Conservation (phyloP, 2,888 invertebrate species). For the Pecten maximus region DNA sequence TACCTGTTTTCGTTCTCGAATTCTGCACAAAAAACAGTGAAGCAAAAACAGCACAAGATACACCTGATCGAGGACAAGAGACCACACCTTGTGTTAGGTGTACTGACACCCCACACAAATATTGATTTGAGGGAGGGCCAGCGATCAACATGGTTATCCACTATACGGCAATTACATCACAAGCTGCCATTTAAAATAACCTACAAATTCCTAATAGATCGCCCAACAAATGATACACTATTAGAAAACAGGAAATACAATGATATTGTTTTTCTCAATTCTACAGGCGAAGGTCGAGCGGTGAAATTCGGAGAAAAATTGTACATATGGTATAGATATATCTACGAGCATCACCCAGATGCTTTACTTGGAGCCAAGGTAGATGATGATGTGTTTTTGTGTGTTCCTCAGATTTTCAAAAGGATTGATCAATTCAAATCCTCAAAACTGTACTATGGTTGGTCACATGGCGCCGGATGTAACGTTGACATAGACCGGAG, state of each 20-base stretch:
- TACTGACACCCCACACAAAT: not conserved
- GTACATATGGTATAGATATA: constrained; percentile 38
- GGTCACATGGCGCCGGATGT: not conserved
- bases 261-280: constrained; percentile 44
- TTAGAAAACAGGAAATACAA: not conserved
- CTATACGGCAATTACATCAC: not conserved
- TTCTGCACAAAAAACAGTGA: not conserved
- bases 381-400: constrained; percentile 46
- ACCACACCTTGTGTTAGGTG: not conserved
- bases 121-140: not conserved
- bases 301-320: constrained; percentile 42
- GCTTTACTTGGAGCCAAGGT: constrained; percentile 27
- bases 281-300: not conserved
- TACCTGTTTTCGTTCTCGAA: not conserved
- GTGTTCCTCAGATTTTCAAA: constrained; percentile 33
- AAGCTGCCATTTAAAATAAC: constrained; percentile 31
- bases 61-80: not conserved
- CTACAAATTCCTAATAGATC: constrained; percentile 45
- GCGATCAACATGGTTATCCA: not conserved
- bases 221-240: not conserved
- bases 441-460: constrained; percentile 41
- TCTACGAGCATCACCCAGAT: constrained; percentile 31
- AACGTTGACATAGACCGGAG: not conserved
- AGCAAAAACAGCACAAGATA: not conserved
- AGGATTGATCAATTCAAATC: constrained; percentile 37